Evolutionary conservation across 2,888 invertebrate genomes (phyloP), one percentile per base, ranked within the genome.

Genomic region (Pharmacophagus antenor): DNA sequence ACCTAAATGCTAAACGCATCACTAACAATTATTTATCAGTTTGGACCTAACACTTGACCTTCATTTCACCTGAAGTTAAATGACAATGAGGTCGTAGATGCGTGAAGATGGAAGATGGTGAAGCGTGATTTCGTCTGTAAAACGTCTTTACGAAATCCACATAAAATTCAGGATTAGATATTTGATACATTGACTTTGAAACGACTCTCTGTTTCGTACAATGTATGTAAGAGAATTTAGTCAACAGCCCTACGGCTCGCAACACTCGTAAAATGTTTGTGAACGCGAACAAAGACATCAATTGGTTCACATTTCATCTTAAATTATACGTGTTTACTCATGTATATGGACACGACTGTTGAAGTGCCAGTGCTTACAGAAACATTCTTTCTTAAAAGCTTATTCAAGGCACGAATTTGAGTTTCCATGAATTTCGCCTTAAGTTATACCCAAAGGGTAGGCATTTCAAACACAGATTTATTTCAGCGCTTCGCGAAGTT

Each of bases 251-350:
- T 77, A 77, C 70, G 79, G 80, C 79, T 70, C 69, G 69, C 70
- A 77, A 75, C 52, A 51, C 52, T 58, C 60, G 60, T 87, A 86
- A 87, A 83, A 81, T 68, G 73, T 74, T 74, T 66, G 68, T 71
- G 70, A 80, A 79, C 74, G 67, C 75, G 83, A 87, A 89, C 88
- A 87, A 87, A 88, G 88, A 88, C 88, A 89, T 89, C 85, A 87
- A 86, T 80, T 74, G 84, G 80, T 79, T 79, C 85, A 87, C 88
- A 88, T 88, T 86, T 88, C 85, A 86, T 81, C 82, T 79, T 81
- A 85, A 88, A 88, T 88, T 83, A 81, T 85, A 83, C 76, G 63
- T 80, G 81, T 79, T 81, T 76, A 74, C 77, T 74, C 80, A 73
- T 57, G 63, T 62, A 58, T 58, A 56, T 27, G 62, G 70, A 70